A percentile compares a stretch with the other conserved stretches of the same genome.
These are phyloP conservation scores for Euwallacea similis DNA, from an alignment of 1,140 invertebrate genomes.

Conservation along the genomic window DNA sequence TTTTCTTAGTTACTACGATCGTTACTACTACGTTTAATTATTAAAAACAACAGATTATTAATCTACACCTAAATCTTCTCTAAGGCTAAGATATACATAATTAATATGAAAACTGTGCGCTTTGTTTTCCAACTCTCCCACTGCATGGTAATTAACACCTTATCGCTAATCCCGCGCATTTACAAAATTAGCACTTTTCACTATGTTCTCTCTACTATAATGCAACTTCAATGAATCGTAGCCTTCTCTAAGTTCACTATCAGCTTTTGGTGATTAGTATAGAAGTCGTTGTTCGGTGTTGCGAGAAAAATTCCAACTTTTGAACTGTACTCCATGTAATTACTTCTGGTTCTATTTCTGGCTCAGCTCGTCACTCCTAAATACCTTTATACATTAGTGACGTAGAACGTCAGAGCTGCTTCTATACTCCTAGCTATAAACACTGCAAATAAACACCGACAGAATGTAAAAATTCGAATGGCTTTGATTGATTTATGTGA, in stretches of 20 bases:
- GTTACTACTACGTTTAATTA: no score
- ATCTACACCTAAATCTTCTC: no score
- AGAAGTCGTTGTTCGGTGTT: slow-evolving; percentile 16
- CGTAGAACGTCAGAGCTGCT: slow-evolving; percentile 12
- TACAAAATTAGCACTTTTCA: no score
- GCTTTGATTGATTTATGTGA: background rate
- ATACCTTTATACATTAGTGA: slow-evolving; percentile 35
- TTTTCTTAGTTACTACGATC: no score
- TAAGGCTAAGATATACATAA: no score
- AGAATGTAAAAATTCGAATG: slow-evolving; percentile 13
- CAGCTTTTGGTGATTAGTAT: no score
- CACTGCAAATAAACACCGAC: slow-evolving; percentile 14
- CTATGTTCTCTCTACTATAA: no score
- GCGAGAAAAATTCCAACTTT: slow-evolving; percentile 24
- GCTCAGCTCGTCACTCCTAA: slow-evolving; percentile 34
- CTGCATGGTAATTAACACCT: no score
- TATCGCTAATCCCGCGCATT: no score
- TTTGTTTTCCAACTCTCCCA: no score
- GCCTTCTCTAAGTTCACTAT: background rate
- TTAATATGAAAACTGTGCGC: no score
- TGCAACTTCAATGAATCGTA: background rate
- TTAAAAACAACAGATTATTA: no score
- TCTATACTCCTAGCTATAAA: slow-evolving; percentile 3
- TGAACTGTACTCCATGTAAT: slow-evolving; percentile 34
- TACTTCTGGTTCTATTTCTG: slow-evolving; percentile 40